These are phyloP conservation scores for Sylvia atricapilla DNA, from an alignment of 2,113 vertebrate species.

Conservation along the genomic window DNA sequence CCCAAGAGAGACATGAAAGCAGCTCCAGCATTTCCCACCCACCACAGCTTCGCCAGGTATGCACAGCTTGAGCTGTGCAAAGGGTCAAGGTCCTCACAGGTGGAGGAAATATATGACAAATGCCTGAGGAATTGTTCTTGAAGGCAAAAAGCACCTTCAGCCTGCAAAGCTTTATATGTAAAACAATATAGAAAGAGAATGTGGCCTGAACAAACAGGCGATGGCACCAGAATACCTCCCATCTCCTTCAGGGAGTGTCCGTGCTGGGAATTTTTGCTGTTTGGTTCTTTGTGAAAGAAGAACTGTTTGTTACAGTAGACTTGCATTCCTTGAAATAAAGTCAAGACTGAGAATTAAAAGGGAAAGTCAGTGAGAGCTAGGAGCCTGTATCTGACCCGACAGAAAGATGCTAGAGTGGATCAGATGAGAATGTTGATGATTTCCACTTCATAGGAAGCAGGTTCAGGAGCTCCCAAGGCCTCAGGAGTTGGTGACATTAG, in stretches of 20 bases:
- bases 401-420: neutral
- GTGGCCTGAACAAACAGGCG: neutral
- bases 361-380: neutral
- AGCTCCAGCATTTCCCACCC: neutral
- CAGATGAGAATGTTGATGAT: neutral
- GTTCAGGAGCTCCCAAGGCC: neutral
- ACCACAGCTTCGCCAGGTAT: neutral
- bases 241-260: neutral
- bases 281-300: neutral
- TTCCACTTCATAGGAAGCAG: neutral
- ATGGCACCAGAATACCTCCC: rapidly evolving
- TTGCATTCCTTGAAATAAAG: neutral
- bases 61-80: neutral
- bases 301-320: neutral
- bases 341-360: neutral
- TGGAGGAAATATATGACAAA: neutral
- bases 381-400: neutral
- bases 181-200: neutral
- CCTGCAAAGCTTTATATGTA: neutral
- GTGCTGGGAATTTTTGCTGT: neutral
- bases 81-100: neutral
- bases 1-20: rapidly evolving
- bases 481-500: neutral
- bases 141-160: neutral
- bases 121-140: neutral